These are phyloP conservation scores for Acridotheres tristis DNA, from an alignment of 2,797 vertebrate species.

Conservation along the genomic window DNA sequence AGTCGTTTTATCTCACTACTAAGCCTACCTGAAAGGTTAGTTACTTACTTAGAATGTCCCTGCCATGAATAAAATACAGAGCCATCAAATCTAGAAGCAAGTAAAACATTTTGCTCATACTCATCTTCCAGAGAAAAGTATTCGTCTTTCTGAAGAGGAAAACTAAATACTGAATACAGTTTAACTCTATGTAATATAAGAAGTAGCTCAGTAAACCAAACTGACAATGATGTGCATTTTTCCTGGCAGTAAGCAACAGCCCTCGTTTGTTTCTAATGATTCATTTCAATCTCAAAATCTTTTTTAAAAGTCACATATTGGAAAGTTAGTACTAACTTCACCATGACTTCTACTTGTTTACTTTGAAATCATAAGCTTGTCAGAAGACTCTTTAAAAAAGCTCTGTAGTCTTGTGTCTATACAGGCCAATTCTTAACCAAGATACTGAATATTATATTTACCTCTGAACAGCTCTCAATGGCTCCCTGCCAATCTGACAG, in stretches of 20 bases:
- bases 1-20: background rate
- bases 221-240: background rate
- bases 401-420: background rate
- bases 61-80: background rate
- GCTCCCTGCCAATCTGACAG: slow-evolving; percentile 90
- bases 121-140: background rate
- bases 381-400: background rate
- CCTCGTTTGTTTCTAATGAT: background rate
- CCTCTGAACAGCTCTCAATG: slow-evolving; percentile 90
- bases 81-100: background rate
- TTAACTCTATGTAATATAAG: background rate
- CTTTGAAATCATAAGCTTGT: background rate
- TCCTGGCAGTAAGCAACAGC: background rate
- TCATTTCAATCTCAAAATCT: background rate
- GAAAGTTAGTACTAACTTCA: background rate
- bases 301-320: background rate
- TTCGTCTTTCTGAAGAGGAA: background rate
- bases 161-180: background rate
- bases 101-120: background rate
- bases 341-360: background rate
- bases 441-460: slow-evolving; percentile 52
- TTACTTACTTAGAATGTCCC: background rate
- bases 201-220: background rate
- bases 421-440: background rate
- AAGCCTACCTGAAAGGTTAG: background rate